Evolutionary conservation across 2,888 invertebrate genomes (phyloP).

Genomic region (Celastrina argiolus): DNA sequence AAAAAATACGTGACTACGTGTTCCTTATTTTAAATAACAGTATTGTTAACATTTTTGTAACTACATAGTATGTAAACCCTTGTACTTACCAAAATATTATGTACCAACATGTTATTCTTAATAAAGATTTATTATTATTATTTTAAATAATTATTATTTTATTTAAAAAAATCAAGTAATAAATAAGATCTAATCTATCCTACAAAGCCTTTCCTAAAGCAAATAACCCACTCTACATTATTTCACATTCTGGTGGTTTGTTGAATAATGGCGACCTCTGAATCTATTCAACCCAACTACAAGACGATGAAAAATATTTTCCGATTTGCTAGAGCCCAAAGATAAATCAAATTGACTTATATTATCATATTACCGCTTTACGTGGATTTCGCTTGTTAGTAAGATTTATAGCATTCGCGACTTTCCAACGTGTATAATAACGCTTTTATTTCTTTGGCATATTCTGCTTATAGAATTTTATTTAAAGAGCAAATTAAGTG

Average conservation of each 20-base stretch:
- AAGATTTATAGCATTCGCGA: slow-evolving; percentile 30
- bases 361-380: slow-evolving; percentile 29
- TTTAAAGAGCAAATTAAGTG: slow-evolving; percentile 19
- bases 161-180: background rate
- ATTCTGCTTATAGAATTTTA: slow-evolving; percentile 7
- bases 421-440: slow-evolving; percentile 24
- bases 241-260: background rate
- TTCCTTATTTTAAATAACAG: too few species aligned
- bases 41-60: too few species aligned
- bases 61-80: too few species aligned
- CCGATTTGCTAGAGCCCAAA: slow-evolving; percentile 17
- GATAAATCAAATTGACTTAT: slow-evolving; percentile 33
- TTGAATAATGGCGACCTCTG: slow-evolving; percentile 13
- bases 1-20: too few species aligned
- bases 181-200: background rate
- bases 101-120: too few species aligned
- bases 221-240: background rate
- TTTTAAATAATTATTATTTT: too few species aligned
- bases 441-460: slow-evolving; percentile 16
- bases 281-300: slow-evolving; percentile 21
- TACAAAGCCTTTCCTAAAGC: background rate
- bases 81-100: too few species aligned
- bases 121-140: too few species aligned
- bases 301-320: slow-evolving; percentile 19
- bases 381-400: slow-evolving; percentile 29